Conservation (phyloP, 2,888 invertebrate genomes). For the Carabus problematicus region DNA sequence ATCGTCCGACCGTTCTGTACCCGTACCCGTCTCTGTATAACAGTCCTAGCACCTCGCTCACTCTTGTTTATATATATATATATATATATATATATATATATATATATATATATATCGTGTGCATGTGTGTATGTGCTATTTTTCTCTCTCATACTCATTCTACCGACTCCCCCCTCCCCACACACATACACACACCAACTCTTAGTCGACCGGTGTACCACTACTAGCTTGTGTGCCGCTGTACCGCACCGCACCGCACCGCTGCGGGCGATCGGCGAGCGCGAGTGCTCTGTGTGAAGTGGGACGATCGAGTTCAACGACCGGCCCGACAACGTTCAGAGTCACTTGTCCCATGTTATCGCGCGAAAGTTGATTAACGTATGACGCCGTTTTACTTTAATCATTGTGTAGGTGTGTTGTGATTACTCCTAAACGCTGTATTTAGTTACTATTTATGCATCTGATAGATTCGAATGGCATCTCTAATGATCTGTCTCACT, state of each 20-base stretch:
- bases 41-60: no score
- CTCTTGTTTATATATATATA: no score
- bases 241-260: neutral
- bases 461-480: constrained; percentile 9
- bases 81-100: no score
- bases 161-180: no score
- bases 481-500: neutral
- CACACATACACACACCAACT: no score
- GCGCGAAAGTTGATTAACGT: constrained; percentile 28
- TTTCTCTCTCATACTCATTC: no score
- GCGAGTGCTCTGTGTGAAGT: constrained; percentile 1
- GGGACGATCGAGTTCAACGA: neutral
- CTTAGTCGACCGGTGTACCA: neutral
- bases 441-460: constrained; percentile 2
- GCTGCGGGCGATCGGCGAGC: neutral
- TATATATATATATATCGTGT: no score
- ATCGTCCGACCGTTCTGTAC: no score
- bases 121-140: no score
- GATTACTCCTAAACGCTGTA: neutral
- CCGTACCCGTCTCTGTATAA: no score
- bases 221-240: neutral
- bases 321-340: constrained; percentile 11
- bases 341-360: constrained; percentile 22
- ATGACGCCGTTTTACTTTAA: constrained; percentile 22
- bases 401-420: constrained; percentile 22